These are phyloP conservation scores for Patella caerulea DNA, from an alignment of 2,888 invertebrate species.

Conservation along the genomic window DNA sequence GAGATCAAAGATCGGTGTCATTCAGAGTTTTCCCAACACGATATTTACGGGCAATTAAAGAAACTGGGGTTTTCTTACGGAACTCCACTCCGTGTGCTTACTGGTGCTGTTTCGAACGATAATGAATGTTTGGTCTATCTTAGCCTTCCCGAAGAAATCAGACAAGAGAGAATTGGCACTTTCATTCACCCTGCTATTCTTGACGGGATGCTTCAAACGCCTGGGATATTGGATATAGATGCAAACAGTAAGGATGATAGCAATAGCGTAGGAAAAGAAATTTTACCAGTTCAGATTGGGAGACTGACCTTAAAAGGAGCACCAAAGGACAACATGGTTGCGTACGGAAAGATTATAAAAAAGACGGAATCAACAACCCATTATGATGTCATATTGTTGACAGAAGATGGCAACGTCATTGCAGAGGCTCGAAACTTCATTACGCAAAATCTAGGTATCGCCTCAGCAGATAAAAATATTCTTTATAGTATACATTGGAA, in stretches of 20 bases:
- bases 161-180: conserved; percentile 15
- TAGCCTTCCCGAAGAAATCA: neutral
- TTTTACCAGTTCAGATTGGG: neutral
- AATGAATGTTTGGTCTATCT: conserved; percentile 11
- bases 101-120: neutral
- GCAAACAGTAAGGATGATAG: neutral
- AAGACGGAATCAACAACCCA: conserved; percentile 26
- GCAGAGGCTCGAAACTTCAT: conserved; percentile 38
- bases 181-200: conserved; percentile 23
- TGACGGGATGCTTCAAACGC: conserved; percentile 20
- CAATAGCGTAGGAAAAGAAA: neutral
- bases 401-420: conserved; percentile 36
- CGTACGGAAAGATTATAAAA: neutral
- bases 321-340: neutral
- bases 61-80: conserved; percentile 17
- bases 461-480: too few relatives aligned
- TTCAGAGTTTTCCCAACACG: neutral
- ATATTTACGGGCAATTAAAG: conserved; percentile 16
- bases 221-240: conserved; percentile 4
- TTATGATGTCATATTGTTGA: conserved; percentile 38
- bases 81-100: neutral
- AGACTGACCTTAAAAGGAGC: neutral
- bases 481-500: too few relatives aligned
- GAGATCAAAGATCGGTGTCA: neutral
- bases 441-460: too few relatives aligned